Conservation (phyloP, 2,888 invertebrate genomes). For the Eilema sororculum region DNA sequence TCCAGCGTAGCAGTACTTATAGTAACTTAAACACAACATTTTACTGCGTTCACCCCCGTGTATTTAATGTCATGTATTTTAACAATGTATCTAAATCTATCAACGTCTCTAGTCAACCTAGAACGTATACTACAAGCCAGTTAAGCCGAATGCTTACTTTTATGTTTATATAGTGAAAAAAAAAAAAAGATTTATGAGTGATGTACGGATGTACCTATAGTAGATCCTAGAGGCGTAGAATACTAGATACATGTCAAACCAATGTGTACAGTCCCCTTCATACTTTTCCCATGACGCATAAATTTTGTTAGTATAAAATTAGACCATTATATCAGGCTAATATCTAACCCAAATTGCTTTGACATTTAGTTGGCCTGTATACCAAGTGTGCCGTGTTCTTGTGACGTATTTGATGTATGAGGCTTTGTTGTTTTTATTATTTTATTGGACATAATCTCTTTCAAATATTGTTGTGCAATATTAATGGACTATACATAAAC, state of each 20-base stretch:
- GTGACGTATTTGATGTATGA: slow-evolving; percentile 17
- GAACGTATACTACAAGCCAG: too few relatives aligned
- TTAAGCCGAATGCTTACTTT: too few relatives aligned
- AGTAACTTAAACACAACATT: too few relatives aligned
- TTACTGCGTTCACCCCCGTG: too few relatives aligned
- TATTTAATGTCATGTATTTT: too few relatives aligned
- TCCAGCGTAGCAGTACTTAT: too few relatives aligned
- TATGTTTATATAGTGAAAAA: too few relatives aligned
- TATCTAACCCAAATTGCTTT: slow-evolving; percentile 53
- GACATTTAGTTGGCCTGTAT: slow-evolving; percentile 50
- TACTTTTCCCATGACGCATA: slow-evolving; percentile 40
- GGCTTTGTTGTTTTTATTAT: slow-evolving; percentile 17
- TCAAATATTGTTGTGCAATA: neutral
- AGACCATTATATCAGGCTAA: slow-evolving; percentile 50
- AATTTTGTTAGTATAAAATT: slow-evolving; percentile 42
- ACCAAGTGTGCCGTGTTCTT: slow-evolving; percentile 43
- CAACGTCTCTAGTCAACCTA: too few relatives aligned
- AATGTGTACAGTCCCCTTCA: slow-evolving; percentile 3
- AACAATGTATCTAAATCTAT: too few relatives aligned
- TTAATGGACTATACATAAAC: neutral
- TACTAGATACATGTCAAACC: neutral
- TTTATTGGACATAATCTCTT: slow-evolving; percentile 14
- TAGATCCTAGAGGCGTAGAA: neutral
- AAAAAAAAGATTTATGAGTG: too few relatives aligned
- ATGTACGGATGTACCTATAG: too few relatives aligned